Percentiles rank a stretch among this genome's conserved stretches.
Conservation (phyloP, 2,797 vertebrate genomes). For the Siniperca scherzeri region DNA sequence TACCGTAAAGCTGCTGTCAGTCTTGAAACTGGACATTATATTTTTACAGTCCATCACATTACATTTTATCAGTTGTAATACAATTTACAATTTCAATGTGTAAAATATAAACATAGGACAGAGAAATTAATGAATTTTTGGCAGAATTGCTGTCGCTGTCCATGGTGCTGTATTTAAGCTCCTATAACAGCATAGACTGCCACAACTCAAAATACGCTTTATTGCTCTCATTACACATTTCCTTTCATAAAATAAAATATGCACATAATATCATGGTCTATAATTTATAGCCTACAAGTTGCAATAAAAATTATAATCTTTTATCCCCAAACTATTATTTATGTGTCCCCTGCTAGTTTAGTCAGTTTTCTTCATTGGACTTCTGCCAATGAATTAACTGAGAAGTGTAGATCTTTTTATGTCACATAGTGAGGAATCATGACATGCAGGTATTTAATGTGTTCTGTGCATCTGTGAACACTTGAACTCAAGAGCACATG, state of each 20-base stretch:
- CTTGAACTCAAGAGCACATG: slow-evolving; percentile 27
- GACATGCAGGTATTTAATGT: slow-evolving; percentile 4
- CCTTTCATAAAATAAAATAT: slow-evolving; percentile 14
- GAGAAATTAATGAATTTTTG: neutral
- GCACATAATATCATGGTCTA: neutral
- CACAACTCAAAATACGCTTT: neutral
- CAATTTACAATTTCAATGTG: neutral
- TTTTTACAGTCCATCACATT: neutral
- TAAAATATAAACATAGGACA: neutral
- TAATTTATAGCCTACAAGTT: slow-evolving; percentile 18
- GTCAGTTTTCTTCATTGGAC: slow-evolving; percentile 16
- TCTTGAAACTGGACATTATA: neutral
- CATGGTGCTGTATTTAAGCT: slow-evolving; percentile 32
- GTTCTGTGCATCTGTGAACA: slow-evolving; percentile 2
- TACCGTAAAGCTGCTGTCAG: neutral
- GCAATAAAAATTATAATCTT: slow-evolving; percentile 21
- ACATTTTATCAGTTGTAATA: neutral
- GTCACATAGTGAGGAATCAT: neutral
- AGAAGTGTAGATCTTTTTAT: neutral
- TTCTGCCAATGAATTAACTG: slow-evolving; percentile 4
- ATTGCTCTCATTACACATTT: neutral
- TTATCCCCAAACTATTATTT: slow-evolving; percentile 33
- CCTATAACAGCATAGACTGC: neutral
- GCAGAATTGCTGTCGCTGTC: slow-evolving; percentile 12
- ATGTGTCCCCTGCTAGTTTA: slow-evolving; percentile 16